Conservation (phyloP, 1,140 invertebrate species). For the Oncopeltus fasciatus region DNA sequence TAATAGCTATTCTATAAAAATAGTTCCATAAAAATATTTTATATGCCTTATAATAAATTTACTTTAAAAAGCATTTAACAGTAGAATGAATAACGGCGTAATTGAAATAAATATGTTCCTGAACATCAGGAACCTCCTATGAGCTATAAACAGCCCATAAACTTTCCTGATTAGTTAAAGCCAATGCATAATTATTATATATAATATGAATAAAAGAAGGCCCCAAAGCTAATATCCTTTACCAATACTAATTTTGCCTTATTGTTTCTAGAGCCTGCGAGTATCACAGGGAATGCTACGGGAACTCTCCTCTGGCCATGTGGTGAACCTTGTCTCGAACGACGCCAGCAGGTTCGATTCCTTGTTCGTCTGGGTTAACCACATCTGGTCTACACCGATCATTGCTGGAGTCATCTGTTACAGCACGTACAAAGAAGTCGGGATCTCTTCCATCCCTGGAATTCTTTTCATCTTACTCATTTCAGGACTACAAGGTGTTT, state of each 20-base stretch:
- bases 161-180: not conserved
- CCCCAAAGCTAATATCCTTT: too few species aligned
- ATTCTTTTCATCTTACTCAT: constrained; percentile 51
- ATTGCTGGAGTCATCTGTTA: constrained; percentile 43
- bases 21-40: too few species aligned
- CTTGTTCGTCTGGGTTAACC: constrained; percentile 41
- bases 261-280: not conserved
- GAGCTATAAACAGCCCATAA: not conserved
- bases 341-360: constrained; percentile 53
- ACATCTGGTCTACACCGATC: constrained; percentile 50
- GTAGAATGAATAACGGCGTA: not conserved
- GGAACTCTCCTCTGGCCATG: constrained; percentile 66
- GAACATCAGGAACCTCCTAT: not conserved
- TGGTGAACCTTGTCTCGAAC: constrained; percentile 71
- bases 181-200: not conserved
- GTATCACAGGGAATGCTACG: constrained; percentile 46
- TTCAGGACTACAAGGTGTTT: constrained; percentile 60
- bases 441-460: constrained; percentile 49
- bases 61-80: too few species aligned
- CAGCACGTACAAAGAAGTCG: constrained; percentile 48
- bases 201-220: too few species aligned
- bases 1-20: too few species aligned
- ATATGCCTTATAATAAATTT: too few species aligned
- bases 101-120: not conserved
- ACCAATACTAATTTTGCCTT: not conserved